Evolutionary conservation across 2,797 vertebrate species (phyloP).

Genomic region (Bufotes viridis): DNA sequence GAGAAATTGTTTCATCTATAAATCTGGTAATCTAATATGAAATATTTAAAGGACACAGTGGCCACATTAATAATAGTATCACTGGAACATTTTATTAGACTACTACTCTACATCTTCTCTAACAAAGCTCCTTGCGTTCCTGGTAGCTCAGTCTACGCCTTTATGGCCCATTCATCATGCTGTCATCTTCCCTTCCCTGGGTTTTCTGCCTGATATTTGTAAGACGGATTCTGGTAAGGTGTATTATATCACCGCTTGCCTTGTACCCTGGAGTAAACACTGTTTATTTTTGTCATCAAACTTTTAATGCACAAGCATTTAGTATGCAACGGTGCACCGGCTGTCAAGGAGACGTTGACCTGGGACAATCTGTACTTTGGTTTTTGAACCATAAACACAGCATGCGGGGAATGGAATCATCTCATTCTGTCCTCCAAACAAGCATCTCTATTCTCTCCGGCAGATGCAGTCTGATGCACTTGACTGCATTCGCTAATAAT

Average conservation of each 20-base stretch:
- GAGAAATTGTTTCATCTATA: slow-evolving; percentile 8
- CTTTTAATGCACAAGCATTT: slow-evolving; percentile 41
- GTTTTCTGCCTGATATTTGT: slow-evolving; percentile 57
- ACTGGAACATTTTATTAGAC: slow-evolving; percentile 26
- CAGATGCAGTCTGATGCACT: slow-evolving; percentile 72
- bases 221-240: slow-evolving; percentile 17
- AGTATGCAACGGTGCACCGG: slow-evolving; percentile 51
- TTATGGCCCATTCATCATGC: slow-evolving; percentile 49
- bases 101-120: slow-evolving; percentile 14
- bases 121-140: slow-evolving; percentile 51
- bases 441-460: slow-evolving; percentile 66
- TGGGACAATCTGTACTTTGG: slow-evolving; percentile 67
- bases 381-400: slow-evolving; percentile 69
- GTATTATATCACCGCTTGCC: slow-evolving; percentile 40
- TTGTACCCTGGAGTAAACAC: slow-evolving; percentile 51
- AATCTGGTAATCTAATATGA: slow-evolving; percentile 22
- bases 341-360: slow-evolving; percentile 69
- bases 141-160: slow-evolving; percentile 40
- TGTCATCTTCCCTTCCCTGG: slow-evolving; percentile 53
- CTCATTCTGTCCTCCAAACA: slow-evolving; percentile 66
- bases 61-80: slow-evolving; percentile 1
- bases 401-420: slow-evolving; percentile 65
- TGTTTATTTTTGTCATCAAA: slow-evolving; percentile 61
- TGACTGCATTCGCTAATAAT: slow-evolving; percentile 70
- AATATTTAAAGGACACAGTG: slow-evolving; percentile 1